Base-by-base conservation (phyloP, 23 tunicate genomes). In the Trididemnum nubilum region DNA sequence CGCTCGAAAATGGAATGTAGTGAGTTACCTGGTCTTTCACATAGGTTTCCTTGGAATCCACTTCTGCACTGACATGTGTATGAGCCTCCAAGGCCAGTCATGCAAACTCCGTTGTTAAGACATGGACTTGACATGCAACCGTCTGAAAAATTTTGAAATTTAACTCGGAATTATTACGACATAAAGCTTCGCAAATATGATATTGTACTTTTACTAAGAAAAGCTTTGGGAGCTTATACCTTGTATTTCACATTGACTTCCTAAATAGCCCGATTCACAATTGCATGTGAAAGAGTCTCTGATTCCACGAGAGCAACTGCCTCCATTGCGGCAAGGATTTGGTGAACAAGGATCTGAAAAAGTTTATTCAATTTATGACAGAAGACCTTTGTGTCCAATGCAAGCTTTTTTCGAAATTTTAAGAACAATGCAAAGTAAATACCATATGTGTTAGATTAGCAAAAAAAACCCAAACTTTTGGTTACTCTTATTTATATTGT, bases 1-100 rank as follows among this genome's bases (percentile, higher is more conserved):
- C n/a, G n/a, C n/a, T n/a, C n/a, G n/a, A n/a, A n/a, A n/a, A n/a
- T n/a, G n/a, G n/a, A n/a, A n/a, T n/a, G n/a, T n/a, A n/a, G n/a
- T n/a, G 54, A 44, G 9, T 7, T 44, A 61, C 67, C 67, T 61
- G 67, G 67, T 61, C 67, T 61, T 61, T 61, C 67, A 26, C 67
- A 61, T 12, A 61, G 18, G 22, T 4, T 21, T 61, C 67, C 67
- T 61, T n/a, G 67, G 26, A 61, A 61, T 61, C 67, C 67, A 21
- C 5, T 24, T n/a, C 67, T 61, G 29, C 67, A 61, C 26, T n/a
- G 18, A 26, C 67, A 61, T n/a, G 67, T 61, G 29, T 12, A 24
- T 4, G 26, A 3, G 3, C 67, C 67, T 21, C 67, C 26, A 12
- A 26, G 22, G 5, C 67, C 67, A 21, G 67, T 5, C 5, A 61